Evolutionary conservation across 2,797 vertebrate species (phyloP), one percentile per base, ranked within the genome.

Genomic region (Scyliorhinus canicula): DNA sequence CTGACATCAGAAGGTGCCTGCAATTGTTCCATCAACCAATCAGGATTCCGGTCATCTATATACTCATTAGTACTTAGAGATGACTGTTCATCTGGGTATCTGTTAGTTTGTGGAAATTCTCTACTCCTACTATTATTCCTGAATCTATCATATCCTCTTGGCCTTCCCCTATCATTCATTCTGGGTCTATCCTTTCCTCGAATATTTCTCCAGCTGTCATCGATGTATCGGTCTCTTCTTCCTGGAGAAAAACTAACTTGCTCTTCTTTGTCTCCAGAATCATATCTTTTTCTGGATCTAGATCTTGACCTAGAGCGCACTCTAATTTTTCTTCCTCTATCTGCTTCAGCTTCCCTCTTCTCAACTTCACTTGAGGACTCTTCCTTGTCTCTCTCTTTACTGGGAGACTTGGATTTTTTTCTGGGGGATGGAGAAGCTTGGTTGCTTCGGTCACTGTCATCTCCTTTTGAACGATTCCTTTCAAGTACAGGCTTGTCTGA

Each of bases 21-120:
- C 93, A 97, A 98, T 96, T 97, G 98, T 96, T 99, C 99, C 57
- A 97, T 98, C 35, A 99, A 97, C 99, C 99, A 99, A 93, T 97
- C 99, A 0, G 98, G 98, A 96, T 98, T 96, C 95, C 97, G 98
- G 4, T 98, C 98, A 1, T 98, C 97, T 52, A 97, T 97, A 0
- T 96, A 96, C 95, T 98, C 98, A 28, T 97, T 86, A 1, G 95
- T 96, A 63, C 3, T 97, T 94, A 97, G 97, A 79, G 97, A 98
- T 95, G 97, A 95, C 16, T 96, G 97, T 95, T 95, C 97, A 93
- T 97, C 97, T 93, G 97, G 96, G 82, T 98, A 91, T 97, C 97
- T 93, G 97, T 96, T 88, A 98, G 98, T 96, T 97, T 98, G 95
- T 97, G 95, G 96, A 97, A 95, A 95, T 96, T 96, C 96, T 98